Conservation (phyloP, 2,797 vertebrate species). For the Leptatherina wallacei region DNA sequence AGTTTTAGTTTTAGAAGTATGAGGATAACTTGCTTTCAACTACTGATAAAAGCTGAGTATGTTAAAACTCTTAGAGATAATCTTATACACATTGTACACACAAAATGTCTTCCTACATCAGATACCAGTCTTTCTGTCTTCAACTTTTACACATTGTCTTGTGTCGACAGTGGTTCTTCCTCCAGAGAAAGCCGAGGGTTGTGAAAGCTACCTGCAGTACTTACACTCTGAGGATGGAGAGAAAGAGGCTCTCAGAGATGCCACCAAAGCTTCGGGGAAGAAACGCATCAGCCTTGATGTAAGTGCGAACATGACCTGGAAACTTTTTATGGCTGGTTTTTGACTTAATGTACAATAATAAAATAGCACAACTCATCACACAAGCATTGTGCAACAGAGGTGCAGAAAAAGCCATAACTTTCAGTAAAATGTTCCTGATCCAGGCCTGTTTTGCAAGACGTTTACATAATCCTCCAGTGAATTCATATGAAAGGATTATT, state of each 20-base stretch:
- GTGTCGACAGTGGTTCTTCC: slow-evolving; percentile 81
- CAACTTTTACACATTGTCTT: slow-evolving; percentile 8
- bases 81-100: neutral
- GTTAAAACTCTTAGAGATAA: neutral
- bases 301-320: slow-evolving; percentile 27
- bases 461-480: slow-evolving; percentile 1
- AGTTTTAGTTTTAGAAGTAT: too few relatives aligned
- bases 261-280: slow-evolving; percentile 72
- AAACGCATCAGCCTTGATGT: slow-evolving; percentile 85
- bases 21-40: neutral
- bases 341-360: neutral
- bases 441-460: neutral
- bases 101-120: neutral
- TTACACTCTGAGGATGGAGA: slow-evolving; percentile 78
- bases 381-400: neutral
- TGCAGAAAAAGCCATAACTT: neutral
- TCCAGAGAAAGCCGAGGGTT: slow-evolving; percentile 83
- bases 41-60: neutral
- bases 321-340: neutral
- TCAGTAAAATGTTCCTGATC: neutral
- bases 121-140: neutral
- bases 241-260: slow-evolving; percentile 69
- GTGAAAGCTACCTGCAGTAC: slow-evolving; percentile 79
- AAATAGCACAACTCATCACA: neutral
- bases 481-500: neutral